Conservation (phyloP, 2,113 vertebrate genomes). For the Hydrolagus affinis region DNA sequence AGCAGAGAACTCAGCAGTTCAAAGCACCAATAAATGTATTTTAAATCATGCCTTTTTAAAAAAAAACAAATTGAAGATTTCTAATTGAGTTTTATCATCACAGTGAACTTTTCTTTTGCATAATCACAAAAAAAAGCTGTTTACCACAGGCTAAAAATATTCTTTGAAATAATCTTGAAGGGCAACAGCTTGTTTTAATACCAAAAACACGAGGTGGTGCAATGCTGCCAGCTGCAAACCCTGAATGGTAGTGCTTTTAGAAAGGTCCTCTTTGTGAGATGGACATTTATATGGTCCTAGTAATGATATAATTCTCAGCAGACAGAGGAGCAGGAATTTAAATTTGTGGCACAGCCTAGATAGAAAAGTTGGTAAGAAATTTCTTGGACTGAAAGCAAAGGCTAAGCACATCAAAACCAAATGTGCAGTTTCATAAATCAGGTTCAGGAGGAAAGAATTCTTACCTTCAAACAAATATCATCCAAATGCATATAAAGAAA, state of each 20-base stretch:
- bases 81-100: neutral
- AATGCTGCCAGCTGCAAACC: neutral
- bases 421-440: neutral
- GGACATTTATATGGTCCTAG: neutral
- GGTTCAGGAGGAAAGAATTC: neutral
- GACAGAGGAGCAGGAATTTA: neutral
- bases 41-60: neutral
- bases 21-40: neutral
- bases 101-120: neutral
- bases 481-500: neutral
- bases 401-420: neutral
- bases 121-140: neutral
- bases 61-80: neutral
- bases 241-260: neutral
- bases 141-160: neutral
- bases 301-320: neutral
- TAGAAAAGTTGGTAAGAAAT: neutral
- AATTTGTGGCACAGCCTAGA: neutral
- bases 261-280: neutral
- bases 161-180: neutral
- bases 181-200: neutral
- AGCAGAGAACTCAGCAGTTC: neutral
- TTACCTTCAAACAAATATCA: neutral
- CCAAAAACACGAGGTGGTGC: neutral
- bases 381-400: slow-evolving; percentile 1